Base-by-base conservation (phyloP, 2,888 invertebrate species). In the Eurois occulta region DNA sequence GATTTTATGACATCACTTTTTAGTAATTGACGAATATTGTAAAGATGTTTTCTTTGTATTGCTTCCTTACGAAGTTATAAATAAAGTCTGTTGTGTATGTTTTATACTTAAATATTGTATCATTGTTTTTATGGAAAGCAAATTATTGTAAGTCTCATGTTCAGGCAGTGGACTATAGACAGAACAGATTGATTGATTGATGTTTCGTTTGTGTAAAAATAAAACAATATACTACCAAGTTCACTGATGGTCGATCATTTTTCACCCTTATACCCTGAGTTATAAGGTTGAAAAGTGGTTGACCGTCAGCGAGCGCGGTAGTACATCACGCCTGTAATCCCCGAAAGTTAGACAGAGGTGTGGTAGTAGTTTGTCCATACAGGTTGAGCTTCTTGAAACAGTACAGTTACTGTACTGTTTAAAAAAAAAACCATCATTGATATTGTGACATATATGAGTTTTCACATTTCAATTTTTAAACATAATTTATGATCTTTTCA, bases 1-100 rank as follows among this genome's bases (percentile, higher is more conserved):
- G 87, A 88, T 85, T 86, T 74, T 72, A 81, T 81, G 86, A 85
- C 88, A 88, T 89, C 87, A 89, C 86, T 82, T 81, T 78, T 77
- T 55, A 62, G 79, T 81, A 78, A 87, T 75, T 65, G n/a, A 76
- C 18, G 52, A 72, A 67, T 75, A 64, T 60, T 43, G 48, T 69
- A 65, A 74, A 52, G 55, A 75, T 71, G 43, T 73, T 68, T 76
- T n/a, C 67, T 68, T 64, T 58, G 64, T 74, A 32, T 8, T 43
- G 55, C 28, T 60, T 58, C 46, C 21, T 55, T 65, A 35, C 8
- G 0, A 67, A 3, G 16, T 35, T 69, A 55, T 35, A 72, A 41
- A 70, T 72, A 71, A 79, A 70, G 48, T 60, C 5, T 35, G 24
- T n/a, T 60, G 38, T 32, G 41, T 69, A n/a, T 13, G 6, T 43